Evolutionary conservation across 2,113 vertebrate genomes (phyloP).

Genomic region (Bubo bubo): DNA sequence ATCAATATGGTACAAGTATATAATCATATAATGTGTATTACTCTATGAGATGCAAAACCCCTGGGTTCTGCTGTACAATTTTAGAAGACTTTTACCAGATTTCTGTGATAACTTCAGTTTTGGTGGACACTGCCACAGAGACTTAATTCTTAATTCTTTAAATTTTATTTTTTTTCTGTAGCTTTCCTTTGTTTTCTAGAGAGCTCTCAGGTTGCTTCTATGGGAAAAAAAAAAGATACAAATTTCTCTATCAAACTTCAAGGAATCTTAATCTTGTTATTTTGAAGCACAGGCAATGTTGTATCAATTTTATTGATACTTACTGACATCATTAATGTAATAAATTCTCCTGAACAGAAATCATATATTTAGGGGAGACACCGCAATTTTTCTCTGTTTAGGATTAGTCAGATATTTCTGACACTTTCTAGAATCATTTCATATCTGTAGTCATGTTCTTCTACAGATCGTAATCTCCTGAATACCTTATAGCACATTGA

Average conservation of each 20-base stretch:
- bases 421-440: neutral
- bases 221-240: neutral
- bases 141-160: neutral
- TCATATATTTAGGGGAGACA: neutral
- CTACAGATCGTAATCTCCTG: neutral
- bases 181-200: neutral
- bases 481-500: neutral
- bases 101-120: neutral
- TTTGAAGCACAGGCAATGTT: neutral
- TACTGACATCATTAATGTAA: neutral
- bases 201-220: neutral
- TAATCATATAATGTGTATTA: neutral
- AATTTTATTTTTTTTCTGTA: neutral
- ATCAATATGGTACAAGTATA: neutral
- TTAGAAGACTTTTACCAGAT: neutral
- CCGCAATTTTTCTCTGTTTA: neutral
- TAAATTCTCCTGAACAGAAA: neutral
- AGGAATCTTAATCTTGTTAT: neutral
- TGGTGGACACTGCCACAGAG: neutral
- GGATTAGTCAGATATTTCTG: neutral
- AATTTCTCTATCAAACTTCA: neutral
- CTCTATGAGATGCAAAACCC: neutral
- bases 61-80: neutral
- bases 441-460: neutral
- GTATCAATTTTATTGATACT: neutral